Percentiles rank a stretch among this genome's conserved stretches.
Conservation (phyloP, 2,888 invertebrate species). For the Diabrotica balteata region DNA sequence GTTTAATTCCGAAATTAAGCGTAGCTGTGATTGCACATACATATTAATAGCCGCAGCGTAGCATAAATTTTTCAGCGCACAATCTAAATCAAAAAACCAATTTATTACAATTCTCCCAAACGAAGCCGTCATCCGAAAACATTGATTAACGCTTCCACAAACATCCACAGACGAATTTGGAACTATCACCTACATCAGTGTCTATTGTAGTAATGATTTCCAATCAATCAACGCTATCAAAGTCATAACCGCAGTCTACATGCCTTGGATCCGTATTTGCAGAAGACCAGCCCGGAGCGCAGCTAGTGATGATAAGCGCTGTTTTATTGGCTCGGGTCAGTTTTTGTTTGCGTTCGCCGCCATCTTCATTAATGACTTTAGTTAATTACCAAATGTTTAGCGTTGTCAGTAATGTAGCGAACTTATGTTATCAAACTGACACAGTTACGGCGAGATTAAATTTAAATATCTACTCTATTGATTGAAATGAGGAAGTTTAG, state of each 20-base stretch:
- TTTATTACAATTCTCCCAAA: not conserved
- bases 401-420: too few species aligned
- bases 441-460: too few species aligned
- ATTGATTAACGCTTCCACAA: slow-evolving; percentile 1
- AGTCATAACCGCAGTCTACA: slow-evolving; percentile 18
- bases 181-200: slow-evolving; percentile 12
- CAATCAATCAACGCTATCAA: slow-evolving; percentile 26
- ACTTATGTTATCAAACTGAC: too few species aligned
- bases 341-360: slow-evolving; percentile 18
- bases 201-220: slow-evolving; percentile 20
- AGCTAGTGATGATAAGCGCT: slow-evolving; percentile 4
- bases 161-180: not conserved
- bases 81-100: slow-evolving; percentile 1
- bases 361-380: slow-evolving; percentile 7
- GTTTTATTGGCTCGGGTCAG: slow-evolving; percentile 11
- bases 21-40: not conserved
- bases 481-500: too few species aligned
- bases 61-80: not conserved
- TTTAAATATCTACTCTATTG: too few species aligned
- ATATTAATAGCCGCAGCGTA: not conserved
- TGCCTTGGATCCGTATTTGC: slow-evolving; percentile 10
- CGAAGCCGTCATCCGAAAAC: slow-evolving; percentile 1
- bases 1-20: too few species aligned
- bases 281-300: slow-evolving; percentile 5
- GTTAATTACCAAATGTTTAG: slow-evolving; percentile 1